Evolutionary conservation across 2,888 invertebrate species (phyloP).

Genomic region (Tiliacea citrago): DNA sequence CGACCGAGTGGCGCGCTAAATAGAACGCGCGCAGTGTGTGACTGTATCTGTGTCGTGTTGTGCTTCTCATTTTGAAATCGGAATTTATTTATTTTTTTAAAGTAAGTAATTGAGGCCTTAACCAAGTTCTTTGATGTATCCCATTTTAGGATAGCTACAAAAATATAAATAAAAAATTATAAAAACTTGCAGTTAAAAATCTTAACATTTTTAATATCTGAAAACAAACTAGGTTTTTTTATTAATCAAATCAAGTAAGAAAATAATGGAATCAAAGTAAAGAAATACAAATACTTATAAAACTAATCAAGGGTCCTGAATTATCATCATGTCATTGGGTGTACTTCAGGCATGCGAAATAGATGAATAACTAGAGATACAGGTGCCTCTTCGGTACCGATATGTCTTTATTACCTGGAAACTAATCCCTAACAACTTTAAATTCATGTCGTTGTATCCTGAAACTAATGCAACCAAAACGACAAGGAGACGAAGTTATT

Average conservation of each 20-base stretch:
- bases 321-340: neutral
- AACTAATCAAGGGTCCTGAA: neutral
- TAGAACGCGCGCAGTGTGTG: conserved; percentile 63
- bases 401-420: neutral
- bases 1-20: conserved; percentile 48
- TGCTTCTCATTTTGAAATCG: conserved; percentile 39
- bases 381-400: neutral
- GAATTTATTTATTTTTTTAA: conserved; percentile 21
- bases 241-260: neutral
- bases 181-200: too few relatives aligned
- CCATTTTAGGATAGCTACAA: neutral
- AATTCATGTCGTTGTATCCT: too few relatives aligned
- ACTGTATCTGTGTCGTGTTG: conserved; percentile 54
- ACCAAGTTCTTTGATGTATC: neutral
- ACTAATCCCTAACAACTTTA: neutral
- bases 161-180: neutral
- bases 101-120: conserved; percentile 37
- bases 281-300: neutral
- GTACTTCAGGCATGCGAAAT: neutral
- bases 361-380: neutral
- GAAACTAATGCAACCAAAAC: neutral
- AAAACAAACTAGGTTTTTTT: too few relatives aligned
- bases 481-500: neutral
- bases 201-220: too few relatives aligned
- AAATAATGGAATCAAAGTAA: neutral